Evolutionary conservation across 2,797 vertebrate genomes (phyloP), one percentile per base, ranked within the genome.

Genomic region (Heterohyrax brucei): DNA sequence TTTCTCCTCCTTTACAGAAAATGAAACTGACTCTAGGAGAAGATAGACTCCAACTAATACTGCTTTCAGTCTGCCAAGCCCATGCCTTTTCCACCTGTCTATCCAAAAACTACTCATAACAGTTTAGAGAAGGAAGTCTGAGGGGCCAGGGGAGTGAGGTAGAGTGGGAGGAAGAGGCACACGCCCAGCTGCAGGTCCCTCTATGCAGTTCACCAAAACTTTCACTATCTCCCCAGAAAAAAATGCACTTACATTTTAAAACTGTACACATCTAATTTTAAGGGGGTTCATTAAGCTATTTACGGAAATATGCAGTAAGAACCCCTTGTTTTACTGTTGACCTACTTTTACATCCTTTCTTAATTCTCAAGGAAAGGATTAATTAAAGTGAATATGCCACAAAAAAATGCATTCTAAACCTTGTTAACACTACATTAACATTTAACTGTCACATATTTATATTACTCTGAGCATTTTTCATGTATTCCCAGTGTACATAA

Each of bases 371-470:
- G 12, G 56, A 46, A 93, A 81, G 33, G 39, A 88, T 19, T 78
- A 90, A 53, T 62, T 79, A 75, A 33, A 84, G 64, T 64, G n/a
- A 62, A 78, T 26, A 95, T 1, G 48, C 80, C 86, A 39, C 39
- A 79, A 28, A 94, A 96, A 75, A 92, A 26, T 7, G 39, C 5
- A 48, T 94, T 72, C 78, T 87, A 91, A 84, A 79, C 44, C 33
- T 79, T 62, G n/a, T 44, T 68, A 89, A 91, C 26, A 68, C 61
- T 75, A 68, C 12, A 13, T 56, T 56, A 82, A 48, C 19, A 80
- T 30, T 94, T 85, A 94, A 39, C 46, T 68, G 10, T 89, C 64
- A 78, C 9, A 46, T 26, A 79, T 3, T 87, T 7, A 46, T 26
- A 79, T 3, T 87, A 22, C 70, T 94, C n/a, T 70, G 84, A 87